Percentiles rank a stretch among this genome's conserved stretches.
Evolutionary conservation across 2,113 vertebrate species (phyloP).

Genomic region (Prolemur simus): DNA sequence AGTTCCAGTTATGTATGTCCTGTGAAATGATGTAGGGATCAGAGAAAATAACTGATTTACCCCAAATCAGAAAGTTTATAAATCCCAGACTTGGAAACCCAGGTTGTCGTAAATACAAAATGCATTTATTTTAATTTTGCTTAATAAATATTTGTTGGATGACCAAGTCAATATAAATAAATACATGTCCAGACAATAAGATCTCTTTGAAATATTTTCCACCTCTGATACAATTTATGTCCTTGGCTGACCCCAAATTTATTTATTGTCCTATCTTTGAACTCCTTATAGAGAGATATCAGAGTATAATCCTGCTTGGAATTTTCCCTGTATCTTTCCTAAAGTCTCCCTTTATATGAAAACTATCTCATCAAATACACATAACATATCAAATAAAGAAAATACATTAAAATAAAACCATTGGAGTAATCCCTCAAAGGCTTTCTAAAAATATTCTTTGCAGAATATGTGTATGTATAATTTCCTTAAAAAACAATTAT

Average conservation of each 20-base stretch:
- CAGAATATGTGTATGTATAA: no score
- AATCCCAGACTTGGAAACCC: not conserved
- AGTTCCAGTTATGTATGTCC: not conserved
- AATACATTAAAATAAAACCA: not conserved
- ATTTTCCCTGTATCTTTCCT: not conserved
- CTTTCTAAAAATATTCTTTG: not conserved
- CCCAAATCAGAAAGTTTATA: not conserved
- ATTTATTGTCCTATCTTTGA: not conserved
- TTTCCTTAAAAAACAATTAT: no score
- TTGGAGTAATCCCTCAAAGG: not conserved
- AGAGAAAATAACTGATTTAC: not conserved
- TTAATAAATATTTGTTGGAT: not conserved
- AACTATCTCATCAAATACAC: not conserved
- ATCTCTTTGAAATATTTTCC: not conserved
- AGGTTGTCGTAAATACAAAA: constrained; percentile 1
- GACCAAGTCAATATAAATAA: not conserved
- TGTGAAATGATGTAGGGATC: not conserved
- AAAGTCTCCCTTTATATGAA: not conserved
- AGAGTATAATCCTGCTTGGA: not conserved
- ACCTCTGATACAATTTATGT: not conserved
- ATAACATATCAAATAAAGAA: not conserved
- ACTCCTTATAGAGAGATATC: not conserved
- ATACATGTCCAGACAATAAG: not conserved
- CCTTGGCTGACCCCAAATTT: not conserved
- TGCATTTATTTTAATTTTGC: not conserved